A percentile compares a stretch with the other conserved stretches of the same genome.
These are phyloP conservation scores for Plagiodera versicolora DNA, from an alignment of 2,888 invertebrate species.

Conservation along the genomic window DNA sequence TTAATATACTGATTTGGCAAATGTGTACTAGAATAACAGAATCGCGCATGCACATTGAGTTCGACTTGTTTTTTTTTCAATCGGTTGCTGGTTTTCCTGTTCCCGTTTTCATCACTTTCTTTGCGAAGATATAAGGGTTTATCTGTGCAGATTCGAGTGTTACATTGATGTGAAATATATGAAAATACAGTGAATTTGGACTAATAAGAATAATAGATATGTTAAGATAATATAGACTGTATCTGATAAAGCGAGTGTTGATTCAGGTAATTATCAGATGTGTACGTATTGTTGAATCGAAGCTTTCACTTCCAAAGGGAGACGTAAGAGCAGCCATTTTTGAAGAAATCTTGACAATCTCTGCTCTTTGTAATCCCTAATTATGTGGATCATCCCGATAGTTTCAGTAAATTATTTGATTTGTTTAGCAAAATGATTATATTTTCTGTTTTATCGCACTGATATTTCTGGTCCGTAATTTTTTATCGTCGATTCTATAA, in stretches of 20 bases:
- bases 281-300: background rate
- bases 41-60: background rate
- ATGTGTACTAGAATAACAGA: background rate
- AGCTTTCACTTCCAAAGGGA: conserved; percentile 16
- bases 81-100: conserved; percentile 5
- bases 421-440: background rate
- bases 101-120: conserved; percentile 9
- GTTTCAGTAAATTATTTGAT: background rate
- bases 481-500: background rate
- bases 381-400: background rate
- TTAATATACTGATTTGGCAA: no score
- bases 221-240: conserved; percentile 5
- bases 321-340: conserved; percentile 39
- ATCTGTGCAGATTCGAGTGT: conserved; percentile 28
- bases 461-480: background rate
- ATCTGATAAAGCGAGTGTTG: background rate
- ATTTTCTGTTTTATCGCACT: background rate
- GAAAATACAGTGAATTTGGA: background rate
- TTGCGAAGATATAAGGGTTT: conserved; percentile 41
- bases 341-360: background rate
- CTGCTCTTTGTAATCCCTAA: background rate
- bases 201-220: background rate
- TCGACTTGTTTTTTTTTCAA: background rate
- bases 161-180: conserved; percentile 25
- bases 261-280: conserved; percentile 11